Base-by-base conservation (phyloP, 2,113 vertebrate genomes). In the Mugil cephalus region DNA sequence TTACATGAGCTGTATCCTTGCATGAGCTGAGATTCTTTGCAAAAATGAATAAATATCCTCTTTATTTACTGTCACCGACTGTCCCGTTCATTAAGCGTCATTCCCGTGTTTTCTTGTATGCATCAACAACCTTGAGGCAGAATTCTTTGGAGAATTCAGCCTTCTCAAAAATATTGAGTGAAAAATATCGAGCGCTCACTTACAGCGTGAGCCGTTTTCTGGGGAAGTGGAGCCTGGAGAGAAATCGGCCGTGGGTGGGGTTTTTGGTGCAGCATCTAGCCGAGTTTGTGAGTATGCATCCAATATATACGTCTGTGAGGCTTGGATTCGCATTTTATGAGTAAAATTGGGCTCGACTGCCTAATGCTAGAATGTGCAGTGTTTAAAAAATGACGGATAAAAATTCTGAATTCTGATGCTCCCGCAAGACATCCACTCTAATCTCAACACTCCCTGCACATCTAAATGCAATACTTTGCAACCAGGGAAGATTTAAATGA, bases 1-100 rank as follows among this genome's bases (percentile, higher is more conserved):
- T 91, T 89, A 91, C 88, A 88, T 73, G 53, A 83, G 83, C 74
- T 91, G 86, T 91, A 89, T 86, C 80, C 77, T 84, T 91, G 88
- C 88, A 90, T 92, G 91, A 89, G 83, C 79, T 86, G 83, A 88
- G 79, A 86, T 80, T 88, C 70, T 87, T 87, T 78, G 47, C 30
- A 53, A 72, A 86, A 83, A 76, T 47, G 42, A 91, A 91, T 91
- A 91, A 91, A 92, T 81, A 87, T 74, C 72, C 51, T 84, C 85
- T 88, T 83, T 87, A 87, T 88, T 87, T 86, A 88, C 87, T 64
- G 55, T 87, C 74, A 48, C 24, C 21, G 13, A 18, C n/a, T 30
- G 8, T 3, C 24, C 2, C 5, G 9, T 18, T 10, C 1, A 35
- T 15, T 14, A 1, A 24, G 13, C 5, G 1, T 43, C 38, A 47